Base-by-base conservation (phyloP, 2,888 invertebrate genomes). In the Schizaphis graminum region DNA sequence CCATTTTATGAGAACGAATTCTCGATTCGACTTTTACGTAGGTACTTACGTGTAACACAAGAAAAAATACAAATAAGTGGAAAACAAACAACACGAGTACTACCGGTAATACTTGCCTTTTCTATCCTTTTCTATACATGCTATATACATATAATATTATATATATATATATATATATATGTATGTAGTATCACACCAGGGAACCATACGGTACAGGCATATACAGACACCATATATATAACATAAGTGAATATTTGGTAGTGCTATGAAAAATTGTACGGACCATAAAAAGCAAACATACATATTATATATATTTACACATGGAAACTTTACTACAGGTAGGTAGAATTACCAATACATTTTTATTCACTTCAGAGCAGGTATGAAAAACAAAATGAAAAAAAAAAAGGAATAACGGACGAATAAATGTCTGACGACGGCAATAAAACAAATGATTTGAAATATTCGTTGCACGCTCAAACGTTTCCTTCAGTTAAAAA, bases 391-490 rank as follows among this genome's bases (percentile, higher is more conserved):
- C 13, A 53, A 92, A 67, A 88, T 13, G 35, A 57, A 84, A 57
- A 57, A 85, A n/a, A 61, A 85, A 86, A 91, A 53, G 16, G 28
- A 56, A 56, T 21, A 47, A n/a, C n/a, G 3, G 7, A 86, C n/a
- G 10, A 92, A 92, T 92, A 90, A 93, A 93, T 61, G 93, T 93
- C 93, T 57, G 93, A 89, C 85, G 91, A 90, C 85, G 87, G 53
- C 91, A 91, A 94, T 94, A 94, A 90, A 94, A 90, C 87, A 77
- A 93, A 85, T 67, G 90, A 90, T 94, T 94, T 77, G 85, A 91
- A 94, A 91, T 91, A 94, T 94, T 94, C 91, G 49, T 91, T 21
- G 94, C 94, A 86, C 94, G 93, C 85, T 85, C 93, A 77, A 85
- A 85, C 85, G 44, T 93, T 89, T 89, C 89, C 86, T 87, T 87